A percentile compares a stretch with the other conserved stretches of the same genome.
Evolutionary conservation across 2,888 invertebrate species (phyloP).

Genomic region (Xylota sylvarum): DNA sequence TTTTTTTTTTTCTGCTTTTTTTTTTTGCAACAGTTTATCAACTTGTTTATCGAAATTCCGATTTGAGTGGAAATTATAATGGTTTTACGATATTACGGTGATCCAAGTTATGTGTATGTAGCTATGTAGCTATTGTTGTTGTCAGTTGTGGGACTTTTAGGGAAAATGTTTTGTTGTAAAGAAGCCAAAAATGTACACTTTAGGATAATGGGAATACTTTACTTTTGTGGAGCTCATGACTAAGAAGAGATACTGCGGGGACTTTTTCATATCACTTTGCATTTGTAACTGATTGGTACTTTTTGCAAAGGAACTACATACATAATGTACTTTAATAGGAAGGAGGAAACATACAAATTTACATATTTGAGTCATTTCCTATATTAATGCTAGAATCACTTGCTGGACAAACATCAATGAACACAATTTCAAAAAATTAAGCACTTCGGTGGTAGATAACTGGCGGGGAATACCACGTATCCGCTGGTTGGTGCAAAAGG

Average conservation of each 20-base stretch:
- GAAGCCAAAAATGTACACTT: background rate
- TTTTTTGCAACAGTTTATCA: conserved; percentile 15
- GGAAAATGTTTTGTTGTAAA: background rate
- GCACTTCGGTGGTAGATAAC: no score
- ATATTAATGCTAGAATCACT: no score
- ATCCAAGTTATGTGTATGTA: background rate
- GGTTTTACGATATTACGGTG: conserved; percentile 8
- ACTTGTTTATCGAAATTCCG: conserved; percentile 42
- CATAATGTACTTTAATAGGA: no score
- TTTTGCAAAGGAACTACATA: no score
- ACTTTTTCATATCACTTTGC: background rate
- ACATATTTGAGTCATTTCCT: no score
- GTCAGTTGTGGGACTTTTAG: background rate
- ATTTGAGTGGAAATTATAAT: conserved; percentile 21
- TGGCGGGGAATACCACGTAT: no score
- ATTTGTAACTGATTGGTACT: no score
- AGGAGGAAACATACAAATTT: no score
- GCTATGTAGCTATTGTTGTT: background rate
- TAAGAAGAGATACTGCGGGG: background rate
- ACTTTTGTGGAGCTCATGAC: background rate
- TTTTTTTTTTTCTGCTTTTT: conserved; percentile 18
- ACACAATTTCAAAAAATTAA: no score
- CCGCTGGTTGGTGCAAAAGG: no score
- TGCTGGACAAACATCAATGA: no score
- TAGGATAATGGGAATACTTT: background rate